Evolutionary conservation across 2,888 invertebrate species (phyloP).

Genomic region (Diaprepes abbreviatus): DNA sequence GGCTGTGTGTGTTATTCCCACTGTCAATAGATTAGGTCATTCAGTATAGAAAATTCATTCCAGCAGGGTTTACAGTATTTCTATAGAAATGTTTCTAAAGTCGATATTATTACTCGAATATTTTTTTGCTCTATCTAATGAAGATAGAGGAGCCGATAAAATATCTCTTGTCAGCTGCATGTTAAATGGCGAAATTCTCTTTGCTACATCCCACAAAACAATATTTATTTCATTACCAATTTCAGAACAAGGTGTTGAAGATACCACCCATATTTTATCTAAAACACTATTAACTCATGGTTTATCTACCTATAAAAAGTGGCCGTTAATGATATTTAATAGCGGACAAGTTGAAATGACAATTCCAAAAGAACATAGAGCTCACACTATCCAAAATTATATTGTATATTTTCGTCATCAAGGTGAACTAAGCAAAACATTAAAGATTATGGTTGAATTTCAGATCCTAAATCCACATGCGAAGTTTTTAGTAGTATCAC

Average conservation of each 20-base stretch:
- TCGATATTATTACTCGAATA: background rate
- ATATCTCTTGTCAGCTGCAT: constrained; percentile 31
- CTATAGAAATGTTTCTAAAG: background rate
- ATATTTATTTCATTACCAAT: constrained; percentile 42
- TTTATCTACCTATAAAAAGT: constrained; percentile 20
- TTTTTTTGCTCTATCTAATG: background rate
- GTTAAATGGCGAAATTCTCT: constrained; percentile 27
- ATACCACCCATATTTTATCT: constrained; percentile 3
- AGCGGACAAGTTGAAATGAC: background rate
- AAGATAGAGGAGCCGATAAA: constrained; percentile 17
- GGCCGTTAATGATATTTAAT: constrained; percentile 37
- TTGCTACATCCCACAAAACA: constrained; percentile 28
- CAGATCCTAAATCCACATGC: constrained; percentile 53
- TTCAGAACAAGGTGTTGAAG: constrained; percentile 24
- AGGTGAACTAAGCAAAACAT: constrained; percentile 41
- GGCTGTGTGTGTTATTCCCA: too few relatives aligned
- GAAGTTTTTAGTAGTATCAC: constrained; percentile 55
- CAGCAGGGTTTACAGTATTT: too few relatives aligned
- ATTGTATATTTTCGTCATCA: constrained; percentile 50
- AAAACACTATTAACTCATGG: constrained; percentile 18
- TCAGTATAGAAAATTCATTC: too few relatives aligned
- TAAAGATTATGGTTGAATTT: constrained; percentile 35
- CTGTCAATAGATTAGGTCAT: too few relatives aligned
- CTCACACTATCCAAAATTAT: constrained; percentile 42
- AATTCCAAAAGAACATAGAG: constrained; percentile 8